Base-by-base conservation (phyloP, 2,113 vertebrate genomes). In the Pelusios castaneus region DNA sequence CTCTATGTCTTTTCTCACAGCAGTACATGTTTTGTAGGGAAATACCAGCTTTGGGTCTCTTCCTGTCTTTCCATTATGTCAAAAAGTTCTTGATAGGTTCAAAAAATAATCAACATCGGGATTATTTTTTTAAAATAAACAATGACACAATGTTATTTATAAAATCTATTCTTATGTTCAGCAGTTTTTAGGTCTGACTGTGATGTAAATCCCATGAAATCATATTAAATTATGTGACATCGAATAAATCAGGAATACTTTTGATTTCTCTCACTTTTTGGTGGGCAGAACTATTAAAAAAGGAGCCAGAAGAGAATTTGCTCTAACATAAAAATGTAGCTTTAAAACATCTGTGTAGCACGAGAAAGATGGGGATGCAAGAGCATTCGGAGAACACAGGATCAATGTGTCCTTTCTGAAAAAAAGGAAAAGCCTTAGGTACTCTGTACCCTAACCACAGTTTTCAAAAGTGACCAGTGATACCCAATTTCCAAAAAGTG, bases 1-100 rank as follows among this genome's bases (percentile, higher is more conserved):
- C 95, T 95, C 95, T 95, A 94, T 96, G 94, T 95, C 96, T 96
- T 96, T 98, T 98, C 97, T 96, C 97, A 97, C 96, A 97, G 97
- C 94, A 97, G 97, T 93, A 91, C 82, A 81, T 93, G 91, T 94
- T 97, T 97, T 73, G 77, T 94, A 93, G 95, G 97, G 97, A 97
- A 98, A 96, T 97, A 96, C 97, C 97, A 98, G 87, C 95, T 86
- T 87, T 89, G 80, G 89, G 96, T 95, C 94, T 97, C 97, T 97
- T 97, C 97, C 97, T 97, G 97, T 96, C 90, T 94, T 96, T 98
- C 94, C 87, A 96, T 96, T 97, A 97, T 97, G 93, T 94, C 95
- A 93, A 92, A 97, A 95, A 94, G 87, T 96, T 93, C 96, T 93
- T 92, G 91, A 89, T 86, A 94, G 80, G 97, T 96, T 97, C 76